phyloP scores from a whole-genome alignment of 1,140 invertebrate genomes.

The Plectus sambesii region DNA sequence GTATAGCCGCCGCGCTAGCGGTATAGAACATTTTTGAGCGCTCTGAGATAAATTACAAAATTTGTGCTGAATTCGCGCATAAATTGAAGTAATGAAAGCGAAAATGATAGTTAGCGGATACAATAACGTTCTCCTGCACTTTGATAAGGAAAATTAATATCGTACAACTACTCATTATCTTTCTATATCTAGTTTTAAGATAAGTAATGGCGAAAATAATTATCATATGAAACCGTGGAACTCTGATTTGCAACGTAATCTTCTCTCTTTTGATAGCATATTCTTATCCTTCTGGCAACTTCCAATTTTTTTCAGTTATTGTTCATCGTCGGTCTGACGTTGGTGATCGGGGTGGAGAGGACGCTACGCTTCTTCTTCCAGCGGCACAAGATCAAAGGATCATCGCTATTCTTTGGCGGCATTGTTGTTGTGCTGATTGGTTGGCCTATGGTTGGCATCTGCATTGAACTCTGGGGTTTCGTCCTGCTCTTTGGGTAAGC shows the following conservation, averaged over 20 bases:
- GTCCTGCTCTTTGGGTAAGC: constrained; percentile 55
- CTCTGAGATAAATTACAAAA: neutral
- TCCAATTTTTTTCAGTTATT: constrained; percentile 68
- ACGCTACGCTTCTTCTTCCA: constrained; percentile 98
- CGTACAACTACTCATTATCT: too few relatives aligned
- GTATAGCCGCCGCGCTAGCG: constrained; percentile 2
- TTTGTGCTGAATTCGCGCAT: too few relatives aligned
- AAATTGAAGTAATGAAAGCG: too few relatives aligned
- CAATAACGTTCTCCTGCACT: too few relatives aligned
- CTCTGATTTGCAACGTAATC: too few relatives aligned
- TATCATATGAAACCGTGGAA: too few relatives aligned
- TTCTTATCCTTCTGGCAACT: constrained; percentile 1
- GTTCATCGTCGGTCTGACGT: constrained; percentile 83
- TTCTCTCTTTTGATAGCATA: neutral
- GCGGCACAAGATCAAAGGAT: constrained; percentile 84
- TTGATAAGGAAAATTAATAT: too few relatives aligned
- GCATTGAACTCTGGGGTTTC: constrained; percentile 71
- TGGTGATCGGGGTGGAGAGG: constrained; percentile 87
- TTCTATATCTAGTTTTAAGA: too few relatives aligned
- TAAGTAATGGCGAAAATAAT: too few relatives aligned
- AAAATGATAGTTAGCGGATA: too few relatives aligned
- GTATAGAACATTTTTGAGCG: neutral
- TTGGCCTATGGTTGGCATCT: constrained; percentile 89
- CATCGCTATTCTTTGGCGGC: constrained; percentile 81
- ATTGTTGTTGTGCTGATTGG: constrained; percentile 85